Percentiles rank a stretch among this genome's conserved stretches.
phyloP scores from a whole-genome alignment of 1,140 invertebrate species.

The Zaprionus nigranus region DNA sequence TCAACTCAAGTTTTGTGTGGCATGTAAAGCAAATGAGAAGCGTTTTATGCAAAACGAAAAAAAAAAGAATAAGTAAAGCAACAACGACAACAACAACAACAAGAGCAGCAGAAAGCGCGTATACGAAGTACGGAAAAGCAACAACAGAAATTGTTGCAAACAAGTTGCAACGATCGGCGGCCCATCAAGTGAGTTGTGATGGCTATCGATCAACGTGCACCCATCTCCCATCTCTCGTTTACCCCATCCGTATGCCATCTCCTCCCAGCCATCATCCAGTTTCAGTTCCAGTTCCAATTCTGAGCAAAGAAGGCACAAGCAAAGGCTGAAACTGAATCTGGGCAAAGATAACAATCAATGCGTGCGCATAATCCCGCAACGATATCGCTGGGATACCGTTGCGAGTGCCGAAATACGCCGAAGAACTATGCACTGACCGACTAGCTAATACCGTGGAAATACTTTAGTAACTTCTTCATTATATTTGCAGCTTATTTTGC shows the following conservation, averaged over 20 bases:
- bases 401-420: neutral
- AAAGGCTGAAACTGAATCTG: neutral
- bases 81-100: neutral
- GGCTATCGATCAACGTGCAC: slow-evolving; percentile 74
- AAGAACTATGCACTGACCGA: neutral
- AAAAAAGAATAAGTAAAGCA: slow-evolving; percentile 25
- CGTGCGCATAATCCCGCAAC: slow-evolving; percentile 41
- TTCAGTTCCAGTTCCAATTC: slow-evolving; percentile 22
- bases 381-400: slow-evolving; percentile 33
- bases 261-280: slow-evolving; percentile 11
- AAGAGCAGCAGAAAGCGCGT: neutral
- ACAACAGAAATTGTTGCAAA: slow-evolving; percentile 51
- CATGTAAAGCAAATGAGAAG: slow-evolving; percentile 81
- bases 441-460: neutral
- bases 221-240: slow-evolving; percentile 15
- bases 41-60: slow-evolving; percentile 70
- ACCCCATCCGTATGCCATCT: neutral
- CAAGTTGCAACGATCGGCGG: slow-evolving; percentile 63
- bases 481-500: too few species aligned
- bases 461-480: too few species aligned
- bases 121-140: slow-evolving; percentile 2
- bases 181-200: slow-evolving; percentile 64
- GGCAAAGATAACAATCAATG: slow-evolving; percentile 49
- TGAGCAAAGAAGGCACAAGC: slow-evolving; percentile 14
- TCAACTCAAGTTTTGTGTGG: slow-evolving; percentile 52